Evolutionary conservation across 2,888 invertebrate species (phyloP), one percentile per base, ranked within the genome.

Genomic region (Pogonocherus hispidulus): DNA sequence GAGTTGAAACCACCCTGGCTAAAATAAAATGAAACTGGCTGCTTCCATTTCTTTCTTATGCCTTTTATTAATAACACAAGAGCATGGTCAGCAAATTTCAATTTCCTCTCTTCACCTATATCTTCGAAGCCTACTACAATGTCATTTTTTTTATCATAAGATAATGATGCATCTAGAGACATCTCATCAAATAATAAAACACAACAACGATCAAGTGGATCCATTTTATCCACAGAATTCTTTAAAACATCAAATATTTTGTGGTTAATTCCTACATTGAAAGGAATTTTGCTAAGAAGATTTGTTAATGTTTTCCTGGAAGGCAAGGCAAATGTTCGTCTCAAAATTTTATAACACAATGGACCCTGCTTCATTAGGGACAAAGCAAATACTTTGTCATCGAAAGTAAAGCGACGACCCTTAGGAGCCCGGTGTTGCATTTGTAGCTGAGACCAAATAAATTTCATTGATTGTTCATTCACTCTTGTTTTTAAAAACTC

Each of bases 11-110:
- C 51, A 14, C 51, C 19, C 14, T 51, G 51, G 16, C 16, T 51
- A 19, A 51, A 51, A 27, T 51, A 51, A 18, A 4, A 20, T 2
- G 51, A 51, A 3, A 51, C 14, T 18, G 51, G 51, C 5, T 51
- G 51, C 6, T 51, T 51, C 51, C 18, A 51, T 11, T 51, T 51
- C 19, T 51, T 51, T 4, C 19, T 9, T 18, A 51, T 51, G 8
- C 51, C 51, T 51, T 51, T 51, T 4, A 51, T 3, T 8, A 51
- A 19, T 18, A 51, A 18, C 0, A 18, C 51, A 3, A 51, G 8
- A 3, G 51, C 51, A 51, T 51, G 51, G 8, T 51, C 51, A n/a
- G 51, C 19, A 18, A 51, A 51, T 19, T 51, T 51, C 6, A 51
- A 19, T 19, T n/a, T 51, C n/a, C 19, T 22, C 3, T 18, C 8